Evolutionary conservation across 2,797 vertebrate species (phyloP).

Genomic region (Crypturellus tataupa): DNA sequence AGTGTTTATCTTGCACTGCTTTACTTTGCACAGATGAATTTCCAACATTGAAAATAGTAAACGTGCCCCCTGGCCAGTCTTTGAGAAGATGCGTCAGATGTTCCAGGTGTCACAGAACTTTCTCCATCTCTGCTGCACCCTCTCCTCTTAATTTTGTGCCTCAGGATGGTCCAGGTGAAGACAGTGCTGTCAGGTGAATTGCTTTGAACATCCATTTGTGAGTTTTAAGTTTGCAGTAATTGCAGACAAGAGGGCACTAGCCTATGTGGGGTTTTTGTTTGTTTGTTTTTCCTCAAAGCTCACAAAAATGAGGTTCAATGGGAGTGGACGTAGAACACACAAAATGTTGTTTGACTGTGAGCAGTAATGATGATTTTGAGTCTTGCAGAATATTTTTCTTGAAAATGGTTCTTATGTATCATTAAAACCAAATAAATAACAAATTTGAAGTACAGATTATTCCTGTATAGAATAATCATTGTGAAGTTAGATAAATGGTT

Average conservation of each 20-base stretch:
- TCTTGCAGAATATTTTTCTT: background rate
- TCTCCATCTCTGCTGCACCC: background rate
- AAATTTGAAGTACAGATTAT: background rate
- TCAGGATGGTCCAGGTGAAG: background rate
- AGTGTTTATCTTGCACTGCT: too few relatives aligned
- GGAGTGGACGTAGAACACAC: background rate
- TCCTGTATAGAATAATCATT: background rate
- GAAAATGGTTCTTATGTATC: background rate
- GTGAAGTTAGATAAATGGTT: background rate
- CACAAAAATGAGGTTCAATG: background rate
- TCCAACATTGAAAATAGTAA: constrained; percentile 41
- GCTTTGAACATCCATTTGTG: background rate
- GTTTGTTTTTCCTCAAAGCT: background rate
- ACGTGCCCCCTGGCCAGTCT: background rate
- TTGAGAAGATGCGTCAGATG: background rate
- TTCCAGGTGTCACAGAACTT: background rate
- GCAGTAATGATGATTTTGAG: background rate
- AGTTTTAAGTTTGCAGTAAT: background rate
- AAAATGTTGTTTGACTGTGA: background rate
- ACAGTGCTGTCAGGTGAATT: background rate
- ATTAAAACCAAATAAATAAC: background rate
- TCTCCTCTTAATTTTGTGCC: background rate
- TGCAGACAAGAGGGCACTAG: background rate
- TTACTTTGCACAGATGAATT: constrained; percentile 46
- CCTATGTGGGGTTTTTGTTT: background rate